Base-by-base conservation (phyloP, 2,797 vertebrate genomes). In the Hypotaenidia okinawae region DNA sequence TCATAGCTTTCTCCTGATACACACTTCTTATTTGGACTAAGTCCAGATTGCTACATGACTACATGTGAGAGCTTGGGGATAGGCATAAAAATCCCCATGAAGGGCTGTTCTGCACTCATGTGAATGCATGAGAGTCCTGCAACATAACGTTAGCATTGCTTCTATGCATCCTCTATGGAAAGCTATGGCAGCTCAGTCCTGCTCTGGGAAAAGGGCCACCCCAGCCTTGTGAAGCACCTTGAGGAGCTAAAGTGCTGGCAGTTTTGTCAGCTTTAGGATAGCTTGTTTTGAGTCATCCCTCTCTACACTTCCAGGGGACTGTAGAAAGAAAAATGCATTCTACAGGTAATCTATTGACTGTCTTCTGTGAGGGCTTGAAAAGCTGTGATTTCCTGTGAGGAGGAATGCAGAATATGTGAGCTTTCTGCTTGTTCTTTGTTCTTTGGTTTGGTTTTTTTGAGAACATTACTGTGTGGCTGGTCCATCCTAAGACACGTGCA, bases 121-220 rank as follows among this genome's bases (percentile, higher is more conserved):
- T 7, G 33, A 76, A 33, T 63, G 24, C 23, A 14, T 39, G 58
- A 83, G 64, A 77, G 33, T 41, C 68, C 22, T 52, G 22, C 69
- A 57, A 67, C 14, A 27, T 35, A 51, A n/a, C 0, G 0, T 45
- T 43, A 27, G 10, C 43, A 10, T 35, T 15, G 9, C 62, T 89
- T 84, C 37, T 76, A 11, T 28, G 47, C n/a, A n/a, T 35, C 14
- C 8, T 15, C 30, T 59, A 4, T 7, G 5, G 64, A 67, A 77
- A 79, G 19, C 16, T 58, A 11, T 19, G 51, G 27, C 35, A 63
- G 10, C 55, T 84, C 24, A 28, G 33, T 87, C 24, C 2, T 54
- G 43, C 43, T 74, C 39, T 43, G 32, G 80, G 9, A 11, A n/a
- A 67, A 88, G n/a, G 89, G 52, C 35, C 51, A 45, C 14, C 54